These are phyloP conservation scores for Platycercus adscitus DNA, from an alignment of 2,113 vertebrate species.

Conservation along the genomic window DNA sequence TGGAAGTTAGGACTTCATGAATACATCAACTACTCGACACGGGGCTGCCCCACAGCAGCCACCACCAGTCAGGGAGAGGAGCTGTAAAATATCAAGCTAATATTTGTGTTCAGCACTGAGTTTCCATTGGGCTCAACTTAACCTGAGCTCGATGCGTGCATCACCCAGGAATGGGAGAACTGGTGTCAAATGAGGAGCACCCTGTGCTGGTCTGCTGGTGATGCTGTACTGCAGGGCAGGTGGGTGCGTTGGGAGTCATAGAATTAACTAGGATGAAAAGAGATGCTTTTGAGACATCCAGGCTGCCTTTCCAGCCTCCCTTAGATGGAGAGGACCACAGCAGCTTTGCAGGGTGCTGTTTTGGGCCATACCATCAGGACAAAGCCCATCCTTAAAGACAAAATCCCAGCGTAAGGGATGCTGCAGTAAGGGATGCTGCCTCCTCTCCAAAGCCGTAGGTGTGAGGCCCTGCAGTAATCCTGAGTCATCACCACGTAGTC, in stretches of 20 bases:
- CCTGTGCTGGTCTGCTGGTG: background rate
- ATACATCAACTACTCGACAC: slow-evolving; percentile 30
- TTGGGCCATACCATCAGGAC: background rate
- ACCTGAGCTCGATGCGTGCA: accelerated
- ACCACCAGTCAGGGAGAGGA: background rate
- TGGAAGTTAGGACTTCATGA: slow-evolving; percentile 68
- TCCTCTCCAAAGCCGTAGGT: background rate
- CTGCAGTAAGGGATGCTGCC: background rate
- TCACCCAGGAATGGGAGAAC: background rate
- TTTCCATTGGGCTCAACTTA: background rate
- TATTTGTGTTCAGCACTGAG: background rate
- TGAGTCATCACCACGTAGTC: slow-evolving; percentile 35
- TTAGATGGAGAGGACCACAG: background rate
- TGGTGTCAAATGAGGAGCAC: background rate
- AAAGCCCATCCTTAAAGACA: background rate
- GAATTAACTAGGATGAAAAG: background rate
- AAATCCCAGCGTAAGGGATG: background rate
- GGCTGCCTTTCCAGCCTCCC: background rate
- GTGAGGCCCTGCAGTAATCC: slow-evolving; percentile 24
- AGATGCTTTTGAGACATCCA: background rate
- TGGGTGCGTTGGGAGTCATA: background rate
- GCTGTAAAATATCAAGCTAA: background rate
- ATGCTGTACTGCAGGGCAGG: background rate
- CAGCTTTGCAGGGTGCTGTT: background rate
- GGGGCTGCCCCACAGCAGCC: slow-evolving; percentile 23